Percentiles rank a stretch among this genome's conserved stretches.
These are phyloP conservation scores for Lanistes nyassanus DNA, from an alignment of 1,140 invertebrate genomes.

Conservation along the genomic window DNA sequence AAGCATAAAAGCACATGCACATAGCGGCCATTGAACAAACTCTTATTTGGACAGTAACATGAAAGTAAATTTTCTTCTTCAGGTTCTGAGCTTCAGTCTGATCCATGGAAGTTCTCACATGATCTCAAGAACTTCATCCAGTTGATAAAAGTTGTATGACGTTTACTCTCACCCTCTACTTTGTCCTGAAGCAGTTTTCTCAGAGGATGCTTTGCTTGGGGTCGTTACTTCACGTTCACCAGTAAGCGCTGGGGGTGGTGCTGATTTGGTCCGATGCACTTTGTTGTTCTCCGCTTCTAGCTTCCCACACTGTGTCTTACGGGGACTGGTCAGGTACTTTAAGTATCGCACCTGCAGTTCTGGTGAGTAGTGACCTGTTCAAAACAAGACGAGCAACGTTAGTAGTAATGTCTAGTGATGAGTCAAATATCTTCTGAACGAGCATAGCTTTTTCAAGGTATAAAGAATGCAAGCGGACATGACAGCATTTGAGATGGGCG, in stretches of 20 bases:
- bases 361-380: constrained; percentile 20
- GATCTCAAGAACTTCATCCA: no score
- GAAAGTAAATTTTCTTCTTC: no score
- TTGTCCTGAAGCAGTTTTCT: background rate
- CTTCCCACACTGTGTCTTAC: constrained; percentile 33
- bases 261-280: constrained; percentile 2
- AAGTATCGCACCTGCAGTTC: constrained; percentile 23
- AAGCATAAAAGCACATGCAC: no score
- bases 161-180: constrained; percentile 1
- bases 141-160: no score
- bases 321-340: constrained; percentile 28
- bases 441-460: background rate
- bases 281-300: background rate
- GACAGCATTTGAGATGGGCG: no score
- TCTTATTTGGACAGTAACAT: no score
- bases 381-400: background rate
- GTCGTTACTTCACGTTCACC: background rate
- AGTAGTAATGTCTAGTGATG: background rate
- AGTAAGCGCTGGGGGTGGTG: background rate
- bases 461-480: background rate
- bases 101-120: no score
- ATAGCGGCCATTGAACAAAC: no score
- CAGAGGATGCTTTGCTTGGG: background rate
- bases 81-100: no score
- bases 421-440: background rate